Conservation (phyloP, 2,113 vertebrate genomes). For the Fukomys damarensis region DNA sequence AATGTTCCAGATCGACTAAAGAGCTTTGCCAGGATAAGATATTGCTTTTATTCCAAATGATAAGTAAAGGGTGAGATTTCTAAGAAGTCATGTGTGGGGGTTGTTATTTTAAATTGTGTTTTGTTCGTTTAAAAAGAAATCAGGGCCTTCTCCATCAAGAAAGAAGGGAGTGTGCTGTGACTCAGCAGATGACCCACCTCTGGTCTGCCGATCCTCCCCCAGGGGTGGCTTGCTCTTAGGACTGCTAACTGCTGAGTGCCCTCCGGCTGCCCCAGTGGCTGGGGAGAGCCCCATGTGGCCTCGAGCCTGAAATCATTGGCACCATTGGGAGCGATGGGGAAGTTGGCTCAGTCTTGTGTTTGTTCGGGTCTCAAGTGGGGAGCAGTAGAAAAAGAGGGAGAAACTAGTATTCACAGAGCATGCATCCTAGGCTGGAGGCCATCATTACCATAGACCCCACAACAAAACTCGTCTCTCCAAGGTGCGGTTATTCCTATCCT, state of each 20-base stretch:
- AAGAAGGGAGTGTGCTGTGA: fast-evolving
- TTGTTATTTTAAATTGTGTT: conserved; percentile 20
- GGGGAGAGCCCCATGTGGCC: no score
- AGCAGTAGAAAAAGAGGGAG: not conserved
- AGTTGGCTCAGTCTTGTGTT: not conserved
- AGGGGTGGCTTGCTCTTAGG: not conserved
- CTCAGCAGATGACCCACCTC: not conserved
- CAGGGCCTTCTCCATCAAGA: not conserved
- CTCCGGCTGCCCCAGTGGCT: fast-evolving
- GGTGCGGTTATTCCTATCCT: not conserved
- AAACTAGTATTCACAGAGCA: not conserved
- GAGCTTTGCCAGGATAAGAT: conserved; percentile 1
- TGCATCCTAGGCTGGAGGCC: not conserved
- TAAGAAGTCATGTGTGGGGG: not conserved
- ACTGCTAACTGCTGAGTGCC: not conserved
- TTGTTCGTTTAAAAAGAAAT: not conserved
- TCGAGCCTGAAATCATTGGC: no score
- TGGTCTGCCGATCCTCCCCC: fast-evolving
- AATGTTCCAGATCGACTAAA: conserved; percentile 30
- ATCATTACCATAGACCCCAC: fast-evolving
- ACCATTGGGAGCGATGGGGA: no score
- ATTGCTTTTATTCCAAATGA: conserved; percentile 31
- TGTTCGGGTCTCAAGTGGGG: not conserved
- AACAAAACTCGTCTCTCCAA: not conserved
- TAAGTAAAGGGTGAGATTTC: conserved; percentile 3